Evolutionary conservation across 2,113 vertebrate genomes (phyloP).

Genomic region (Rattus norvegicus): GRCr8 NC_086020.1:238848501-238849000

Average conservation of each 20-base stretch:
- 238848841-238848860: neutral
- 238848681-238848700: neutral
- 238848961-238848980: neutral
- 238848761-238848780: neutral
- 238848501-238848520: neutral
- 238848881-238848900: neutral
- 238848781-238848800: neutral
- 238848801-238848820: neutral
- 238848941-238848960: too few species aligned
- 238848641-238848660: neutral
- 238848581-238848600: neutral
- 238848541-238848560: constrained; percentile 22
- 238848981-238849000: neutral
- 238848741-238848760: neutral
- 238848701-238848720: neutral
- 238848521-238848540: neutral
- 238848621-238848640: neutral
- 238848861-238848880: neutral
- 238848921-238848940: neutral
- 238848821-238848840: neutral
- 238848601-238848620: neutral
- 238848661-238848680: neutral
- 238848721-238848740: neutral
- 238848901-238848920: too few species aligned
- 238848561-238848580: neutral